Evolutionary conservation across 2,888 invertebrate genomes (phyloP).

Genomic region (Drosophila mimica): DNA sequence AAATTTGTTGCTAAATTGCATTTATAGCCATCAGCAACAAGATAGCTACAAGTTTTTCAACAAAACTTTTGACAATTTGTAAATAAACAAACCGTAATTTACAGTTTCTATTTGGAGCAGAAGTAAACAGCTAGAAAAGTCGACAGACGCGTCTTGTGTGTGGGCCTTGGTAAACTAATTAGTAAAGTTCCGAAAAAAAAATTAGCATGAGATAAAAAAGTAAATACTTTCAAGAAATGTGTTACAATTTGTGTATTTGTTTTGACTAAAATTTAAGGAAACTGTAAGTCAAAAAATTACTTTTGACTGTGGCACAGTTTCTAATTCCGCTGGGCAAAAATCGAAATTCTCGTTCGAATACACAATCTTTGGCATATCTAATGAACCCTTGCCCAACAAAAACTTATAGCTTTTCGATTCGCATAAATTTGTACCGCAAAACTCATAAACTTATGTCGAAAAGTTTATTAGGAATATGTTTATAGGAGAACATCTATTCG

Average conservation of each 20-base stretch:
- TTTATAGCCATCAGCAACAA: slow-evolving; percentile 18
- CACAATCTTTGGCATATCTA: slow-evolving; percentile 10
- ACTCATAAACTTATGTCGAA: slow-evolving; percentile 65
- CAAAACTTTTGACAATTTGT: slow-evolving; percentile 65
- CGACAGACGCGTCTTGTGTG: slow-evolving; percentile 8
- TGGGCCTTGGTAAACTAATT: slow-evolving; percentile 42
- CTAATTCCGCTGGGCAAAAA: slow-evolving; percentile 5
- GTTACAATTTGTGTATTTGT: slow-evolving; percentile 66
- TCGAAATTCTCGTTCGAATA: background rate
- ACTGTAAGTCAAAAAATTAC: slow-evolving; percentile 3
- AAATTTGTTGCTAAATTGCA: slow-evolving; percentile 14
- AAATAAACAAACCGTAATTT: slow-evolving; percentile 67
- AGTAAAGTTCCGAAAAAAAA: slow-evolving; percentile 36
- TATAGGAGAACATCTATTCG: slow-evolving; percentile 22
- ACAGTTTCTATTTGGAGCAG: slow-evolving; percentile 46
- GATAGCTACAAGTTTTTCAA: slow-evolving; percentile 23
- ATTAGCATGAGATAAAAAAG: slow-evolving; percentile 18
- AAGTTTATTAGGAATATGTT: slow-evolving; percentile 57
- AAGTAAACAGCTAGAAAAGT: slow-evolving; percentile 22
- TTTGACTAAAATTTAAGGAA: slow-evolving; percentile 33
- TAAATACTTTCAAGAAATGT: slow-evolving; percentile 45
- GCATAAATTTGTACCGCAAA: slow-evolving; percentile 64
- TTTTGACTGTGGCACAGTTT: slow-evolving; percentile 18
- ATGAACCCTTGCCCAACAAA: slow-evolving; percentile 17
- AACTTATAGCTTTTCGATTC: slow-evolving; percentile 37